These are phyloP conservation scores for Sesamia inferens DNA, from an alignment of 2,888 invertebrate species.

Conservation along the genomic window DNA sequence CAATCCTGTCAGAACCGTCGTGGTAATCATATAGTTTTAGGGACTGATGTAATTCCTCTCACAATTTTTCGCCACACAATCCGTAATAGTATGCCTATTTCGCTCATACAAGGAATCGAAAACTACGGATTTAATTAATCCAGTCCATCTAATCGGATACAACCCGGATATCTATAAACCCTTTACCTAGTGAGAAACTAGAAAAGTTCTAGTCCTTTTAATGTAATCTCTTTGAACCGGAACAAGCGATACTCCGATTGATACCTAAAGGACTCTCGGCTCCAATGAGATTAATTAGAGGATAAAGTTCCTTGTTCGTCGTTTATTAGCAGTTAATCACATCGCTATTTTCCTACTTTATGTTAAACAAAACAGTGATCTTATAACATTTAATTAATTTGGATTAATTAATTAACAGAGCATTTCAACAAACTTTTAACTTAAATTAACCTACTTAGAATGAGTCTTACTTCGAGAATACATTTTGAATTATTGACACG, in stretches of 20 bases:
- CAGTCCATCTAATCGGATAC: background rate
- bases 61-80: background rate
- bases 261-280: slow-evolving; percentile 10
- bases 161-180: background rate
- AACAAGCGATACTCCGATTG: background rate
- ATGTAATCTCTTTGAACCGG: slow-evolving; percentile 19
- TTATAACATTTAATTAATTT: background rate
- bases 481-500: background rate
- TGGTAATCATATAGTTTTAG: background rate
- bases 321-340: slow-evolving; percentile 1
- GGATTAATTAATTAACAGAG: background rate
- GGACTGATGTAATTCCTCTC: background rate
- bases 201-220: slow-evolving; percentile 7
- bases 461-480: background rate
- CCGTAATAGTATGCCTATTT: background rate
- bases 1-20: background rate
- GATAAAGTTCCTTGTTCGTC: slow-evolving; percentile 13
- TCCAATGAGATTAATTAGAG: slow-evolving; percentile 28
- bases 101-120: background rate
- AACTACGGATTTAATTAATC: background rate
- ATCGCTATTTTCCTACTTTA: slow-evolving; percentile 3
- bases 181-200: background rate
- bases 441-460: background rate
- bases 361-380: background rate
- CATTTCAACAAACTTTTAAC: background rate